Conservation (phyloP, 2,797 vertebrate genomes). For the Fratercula arctica region DNA sequence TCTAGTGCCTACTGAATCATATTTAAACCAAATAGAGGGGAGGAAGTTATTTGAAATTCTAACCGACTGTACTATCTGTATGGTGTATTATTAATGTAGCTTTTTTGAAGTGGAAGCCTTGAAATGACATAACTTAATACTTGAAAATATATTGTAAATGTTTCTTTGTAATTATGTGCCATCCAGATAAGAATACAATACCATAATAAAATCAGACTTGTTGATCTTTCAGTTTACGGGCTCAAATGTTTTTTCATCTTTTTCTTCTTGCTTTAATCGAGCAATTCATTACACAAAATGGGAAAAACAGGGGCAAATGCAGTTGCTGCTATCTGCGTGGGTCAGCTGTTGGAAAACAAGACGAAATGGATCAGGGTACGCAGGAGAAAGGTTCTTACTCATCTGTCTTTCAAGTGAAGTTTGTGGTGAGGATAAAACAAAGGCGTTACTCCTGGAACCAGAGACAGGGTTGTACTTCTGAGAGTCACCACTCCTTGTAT, state of each 20-base stretch:
- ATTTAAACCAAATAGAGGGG: conserved; percentile 79
- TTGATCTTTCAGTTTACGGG: conserved; percentile 78
- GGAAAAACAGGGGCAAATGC: conserved; percentile 20
- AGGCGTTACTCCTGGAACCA: neutral
- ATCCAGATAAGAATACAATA: conserved; percentile 74
- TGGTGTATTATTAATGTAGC: conserved; percentile 80
- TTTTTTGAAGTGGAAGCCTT: conserved; percentile 81
- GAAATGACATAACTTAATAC: conserved; percentile 79
- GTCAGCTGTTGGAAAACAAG: conserved; percentile 14
- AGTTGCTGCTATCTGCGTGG: conserved; percentile 28
- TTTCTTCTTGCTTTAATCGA: conserved; percentile 28
- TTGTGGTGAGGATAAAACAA: neutral
- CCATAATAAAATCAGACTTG: conserved; percentile 78
- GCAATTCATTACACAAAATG: neutral
- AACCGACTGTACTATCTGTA: conserved; percentile 77
- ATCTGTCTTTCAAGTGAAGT: neutral
- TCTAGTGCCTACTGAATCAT: conserved; percentile 80
- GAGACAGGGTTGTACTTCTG: neutral
- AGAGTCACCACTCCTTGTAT: neutral
- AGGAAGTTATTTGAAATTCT: conserved; percentile 71
- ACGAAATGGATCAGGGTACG: neutral
- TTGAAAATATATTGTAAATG: conserved; percentile 81
- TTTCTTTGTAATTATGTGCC: conserved; percentile 80
- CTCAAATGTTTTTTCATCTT: conserved; percentile 75
- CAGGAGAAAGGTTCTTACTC: neutral